Evolutionary conservation across 2,113 vertebrate genomes (phyloP).

Genomic region (Collichthys lucidus): DNA sequence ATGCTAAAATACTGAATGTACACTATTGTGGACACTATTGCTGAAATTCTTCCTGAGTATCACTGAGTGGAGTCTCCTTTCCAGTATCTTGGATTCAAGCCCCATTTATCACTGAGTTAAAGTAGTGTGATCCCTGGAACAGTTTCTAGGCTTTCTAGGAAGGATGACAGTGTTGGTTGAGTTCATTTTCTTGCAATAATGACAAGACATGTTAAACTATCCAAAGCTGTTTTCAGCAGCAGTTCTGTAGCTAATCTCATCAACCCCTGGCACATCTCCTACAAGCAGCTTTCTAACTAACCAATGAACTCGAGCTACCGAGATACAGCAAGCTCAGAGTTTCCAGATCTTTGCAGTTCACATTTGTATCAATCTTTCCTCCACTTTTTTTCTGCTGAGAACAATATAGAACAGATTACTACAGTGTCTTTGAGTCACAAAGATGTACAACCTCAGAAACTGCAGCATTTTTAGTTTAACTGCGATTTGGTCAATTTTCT

Average conservation of each 20-base stretch:
- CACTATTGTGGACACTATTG: not conserved
- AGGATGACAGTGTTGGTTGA: not conserved
- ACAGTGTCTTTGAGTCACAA: not conserved
- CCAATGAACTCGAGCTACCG: not conserved
- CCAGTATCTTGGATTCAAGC: slow-evolving; percentile 5
- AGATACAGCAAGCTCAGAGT: not conserved
- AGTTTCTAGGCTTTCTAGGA: not conserved
- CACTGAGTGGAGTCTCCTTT: not conserved
- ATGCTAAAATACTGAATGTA: slow-evolving; percentile 1
- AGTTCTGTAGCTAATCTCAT: slow-evolving; percentile 22
- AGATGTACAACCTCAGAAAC: not conserved
- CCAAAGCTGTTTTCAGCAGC: not conserved
- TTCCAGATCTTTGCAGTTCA: slow-evolving; percentile 19
- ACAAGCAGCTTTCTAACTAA: slow-evolving; percentile 31
- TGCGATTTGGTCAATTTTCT: no score
- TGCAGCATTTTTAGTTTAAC: not conserved
- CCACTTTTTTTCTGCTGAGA: not conserved
- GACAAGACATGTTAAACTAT: not conserved
- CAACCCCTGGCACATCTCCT: slow-evolving; percentile 14
- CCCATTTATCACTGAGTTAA: slow-evolving; percentile 18
- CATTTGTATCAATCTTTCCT: not conserved
- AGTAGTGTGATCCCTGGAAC: slow-evolving; percentile 11
- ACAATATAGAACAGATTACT: not conserved
- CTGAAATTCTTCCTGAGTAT: not conserved
- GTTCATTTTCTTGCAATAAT: not conserved